Evolutionary conservation across 1,140 invertebrate species (phyloP), one percentile per base, ranked within the genome.

Genomic region (Drosophila grimshawi): DNA sequence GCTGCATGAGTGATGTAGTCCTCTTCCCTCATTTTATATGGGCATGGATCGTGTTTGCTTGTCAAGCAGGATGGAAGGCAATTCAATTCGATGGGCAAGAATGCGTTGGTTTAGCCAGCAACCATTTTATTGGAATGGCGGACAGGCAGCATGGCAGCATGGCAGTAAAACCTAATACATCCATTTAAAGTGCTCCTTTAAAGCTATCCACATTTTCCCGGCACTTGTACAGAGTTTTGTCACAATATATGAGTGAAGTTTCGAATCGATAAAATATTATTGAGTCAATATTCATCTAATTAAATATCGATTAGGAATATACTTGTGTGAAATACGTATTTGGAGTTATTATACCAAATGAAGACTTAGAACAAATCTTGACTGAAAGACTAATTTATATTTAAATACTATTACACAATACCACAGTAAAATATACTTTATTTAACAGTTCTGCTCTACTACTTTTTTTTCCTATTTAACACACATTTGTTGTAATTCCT

Each of bases 11-110:
- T 29, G 29, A 43, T 62, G 33, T 39, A 49, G 39, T 39, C 4
- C 32, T 2, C 0, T 29, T 8, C 35, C 27, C 6, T 27, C 27
- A 29, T 7, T 48, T 48, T 11, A 37, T 27, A 37, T 30, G 43
- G 48, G 43, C 48, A 63, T 63, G 35, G 37, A 52, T 52, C 48
- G 35, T 63, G 48, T 63, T 53, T 52, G 48, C 61, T 39, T 51
- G 33, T 48, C 46, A 39, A 37, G 32, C 37, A 62, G 32, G 32
- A 30, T 41, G 48, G 48, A 35, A 32, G 29, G 27, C 35, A 37
- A 52, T 63, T 51, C 61, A 41, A 49, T 70, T 70, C 64, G 60
- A 57, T 61, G 60, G 65, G n/a, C 48, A 43, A 33, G 19, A 60
- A 51, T 60, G 64, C 55, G 35, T 49, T 37, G 48, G 35, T 3